A percentile compares a stretch with the other conserved stretches of the same genome.
Conservation (phyloP, 2,888 invertebrate genomes). For the Idaea aversata region DNA sequence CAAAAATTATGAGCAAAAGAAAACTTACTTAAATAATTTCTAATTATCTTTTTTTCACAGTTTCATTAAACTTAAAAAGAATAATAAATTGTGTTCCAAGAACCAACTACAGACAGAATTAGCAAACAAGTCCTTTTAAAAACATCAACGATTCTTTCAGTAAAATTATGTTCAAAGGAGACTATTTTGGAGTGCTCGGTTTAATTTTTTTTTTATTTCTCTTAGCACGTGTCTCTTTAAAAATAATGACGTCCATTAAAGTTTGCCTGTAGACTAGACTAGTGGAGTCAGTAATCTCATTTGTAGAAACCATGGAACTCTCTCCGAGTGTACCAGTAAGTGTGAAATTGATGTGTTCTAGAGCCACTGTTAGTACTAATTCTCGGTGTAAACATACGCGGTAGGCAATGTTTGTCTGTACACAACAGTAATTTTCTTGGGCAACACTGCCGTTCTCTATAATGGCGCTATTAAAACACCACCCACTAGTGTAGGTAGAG, state of each 20-base stretch:
- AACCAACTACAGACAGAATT: constrained; percentile 18
- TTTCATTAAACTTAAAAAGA: background rate
- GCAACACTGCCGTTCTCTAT: constrained; percentile 68
- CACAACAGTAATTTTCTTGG: constrained; percentile 66
- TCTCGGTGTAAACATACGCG: constrained; percentile 46
- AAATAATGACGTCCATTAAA: background rate
- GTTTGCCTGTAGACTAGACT: background rate
- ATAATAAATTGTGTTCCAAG: constrained; percentile 13
- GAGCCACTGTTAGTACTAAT: constrained; percentile 39
- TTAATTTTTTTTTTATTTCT: background rate
- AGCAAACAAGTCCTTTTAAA: constrained; percentile 22
- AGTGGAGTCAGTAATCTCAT: background rate
- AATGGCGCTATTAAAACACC: constrained; percentile 75
- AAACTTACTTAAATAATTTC: background rate
- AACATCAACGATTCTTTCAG: constrained; percentile 24
- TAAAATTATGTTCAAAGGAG: constrained; percentile 20
- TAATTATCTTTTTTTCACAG: background rate
- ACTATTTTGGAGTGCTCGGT: background rate
- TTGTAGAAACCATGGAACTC: background rate
- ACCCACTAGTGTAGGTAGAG: constrained; percentile 65
- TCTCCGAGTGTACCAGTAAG: constrained; percentile 3
- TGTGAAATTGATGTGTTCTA: constrained; percentile 26
- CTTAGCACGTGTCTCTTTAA: background rate
- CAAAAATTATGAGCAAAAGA: background rate
- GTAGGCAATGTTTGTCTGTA: constrained; percentile 52